Conservation (phyloP, 2,113 vertebrate genomes). For the Myrmecobius fasciatus region DNA sequence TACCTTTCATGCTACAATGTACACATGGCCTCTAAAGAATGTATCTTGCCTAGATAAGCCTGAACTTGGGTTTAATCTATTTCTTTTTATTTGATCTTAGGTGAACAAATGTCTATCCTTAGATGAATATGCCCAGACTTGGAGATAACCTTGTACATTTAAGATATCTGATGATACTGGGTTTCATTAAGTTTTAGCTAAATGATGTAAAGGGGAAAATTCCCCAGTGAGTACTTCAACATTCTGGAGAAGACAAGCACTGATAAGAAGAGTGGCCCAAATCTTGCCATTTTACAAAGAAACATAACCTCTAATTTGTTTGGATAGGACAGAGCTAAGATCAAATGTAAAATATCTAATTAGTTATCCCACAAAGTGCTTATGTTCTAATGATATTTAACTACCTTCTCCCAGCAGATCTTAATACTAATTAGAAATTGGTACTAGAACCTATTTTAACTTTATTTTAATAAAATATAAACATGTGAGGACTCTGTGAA, state of each 20-base stretch:
- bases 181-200: not conserved
- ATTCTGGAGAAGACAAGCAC: not conserved
- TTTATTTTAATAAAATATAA: not conserved
- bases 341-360: not conserved
- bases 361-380: not conserved
- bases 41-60: not conserved
- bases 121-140: not conserved
- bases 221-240: not conserved
- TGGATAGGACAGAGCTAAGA: not conserved
- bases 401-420: not conserved
- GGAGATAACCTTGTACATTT: not conserved
- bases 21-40: not conserved
- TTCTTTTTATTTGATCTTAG: not conserved
- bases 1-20: not conserved
- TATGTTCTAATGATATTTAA: not conserved
- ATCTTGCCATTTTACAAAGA: not conserved
- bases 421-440: not conserved
- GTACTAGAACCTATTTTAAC: not conserved
- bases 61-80: not conserved
- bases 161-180: not conserved
- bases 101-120: not conserved
- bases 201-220: not conserved
- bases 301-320: not conserved
- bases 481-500: not conserved
- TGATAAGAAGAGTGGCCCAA: not conserved